Evolutionary conservation across 2,888 invertebrate species (phyloP).

Genomic region (Lydus trimaculatus): DNA sequence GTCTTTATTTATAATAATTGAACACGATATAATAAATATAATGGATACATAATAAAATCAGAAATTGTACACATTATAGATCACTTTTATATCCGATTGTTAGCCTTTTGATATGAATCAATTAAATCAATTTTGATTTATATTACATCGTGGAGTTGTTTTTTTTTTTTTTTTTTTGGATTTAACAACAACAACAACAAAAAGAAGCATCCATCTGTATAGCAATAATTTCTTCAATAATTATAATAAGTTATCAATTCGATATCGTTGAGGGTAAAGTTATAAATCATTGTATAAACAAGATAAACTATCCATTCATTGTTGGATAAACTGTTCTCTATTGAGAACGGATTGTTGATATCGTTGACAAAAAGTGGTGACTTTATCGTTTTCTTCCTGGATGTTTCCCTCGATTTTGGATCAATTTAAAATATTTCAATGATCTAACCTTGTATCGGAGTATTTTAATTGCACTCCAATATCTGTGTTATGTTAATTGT

Average conservation of each 20-base stretch:
- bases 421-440: background rate
- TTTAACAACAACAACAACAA: too few relatives aligned
- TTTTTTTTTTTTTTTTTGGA: too few relatives aligned
- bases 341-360: background rate
- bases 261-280: background rate
- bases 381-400: background rate
- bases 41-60: background rate
- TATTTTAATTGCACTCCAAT: background rate
- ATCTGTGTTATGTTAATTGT: background rate
- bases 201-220: background rate
- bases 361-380: background rate
- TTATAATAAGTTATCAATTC: constrained; percentile 2
- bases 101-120: background rate
- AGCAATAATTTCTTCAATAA: background rate
- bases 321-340: background rate
- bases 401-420: background rate
- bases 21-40: background rate
- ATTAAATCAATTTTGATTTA: background rate
- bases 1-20: constrained; percentile 5
- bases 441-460: background rate
- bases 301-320: background rate
- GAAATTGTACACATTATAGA: constrained; percentile 14
- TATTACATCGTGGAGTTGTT: background rate
- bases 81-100: constrained; percentile 10
- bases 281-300: background rate